Percentiles rank a stretch among this genome's conserved stretches.
These are phyloP conservation scores for Dasyornis broadbenti DNA, from an alignment of 2,113 vertebrate species.

Conservation along the genomic window DNA sequence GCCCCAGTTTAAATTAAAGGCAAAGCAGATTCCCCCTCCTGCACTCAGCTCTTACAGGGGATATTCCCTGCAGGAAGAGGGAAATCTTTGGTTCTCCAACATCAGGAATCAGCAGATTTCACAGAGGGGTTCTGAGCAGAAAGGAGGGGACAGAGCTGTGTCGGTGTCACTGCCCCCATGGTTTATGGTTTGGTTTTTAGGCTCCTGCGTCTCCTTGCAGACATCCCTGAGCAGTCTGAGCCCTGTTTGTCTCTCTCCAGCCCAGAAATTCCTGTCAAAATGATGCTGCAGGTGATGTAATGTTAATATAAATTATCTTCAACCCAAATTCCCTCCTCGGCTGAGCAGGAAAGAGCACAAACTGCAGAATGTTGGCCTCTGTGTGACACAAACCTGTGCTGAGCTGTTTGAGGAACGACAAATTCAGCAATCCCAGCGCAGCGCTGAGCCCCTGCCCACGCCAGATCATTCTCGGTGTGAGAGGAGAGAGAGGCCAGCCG, in stretches of 20 bases:
- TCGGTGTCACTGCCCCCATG: background rate
- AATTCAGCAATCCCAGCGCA: background rate
- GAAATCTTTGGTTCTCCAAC: background rate
- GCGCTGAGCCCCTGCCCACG: background rate
- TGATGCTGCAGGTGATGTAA: background rate
- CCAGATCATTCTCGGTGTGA: background rate
- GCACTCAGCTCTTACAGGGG: background rate
- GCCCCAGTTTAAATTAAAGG: background rate
- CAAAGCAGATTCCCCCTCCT: background rate
- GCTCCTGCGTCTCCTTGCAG: background rate
- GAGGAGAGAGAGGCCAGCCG: background rate
- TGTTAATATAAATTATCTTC: background rate
- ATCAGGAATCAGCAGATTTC: background rate
- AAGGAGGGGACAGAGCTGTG: background rate
- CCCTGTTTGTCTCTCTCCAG: background rate
- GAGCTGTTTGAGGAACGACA: background rate
- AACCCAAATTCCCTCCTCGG: background rate
- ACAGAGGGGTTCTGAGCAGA: fast-evolving
- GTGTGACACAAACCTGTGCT: background rate
- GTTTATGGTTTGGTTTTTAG: background rate
- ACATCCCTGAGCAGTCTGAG: background rate
- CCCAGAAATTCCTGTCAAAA: background rate
- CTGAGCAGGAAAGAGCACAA: background rate
- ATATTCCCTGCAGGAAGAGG: background rate
- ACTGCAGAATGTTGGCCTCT: background rate